These are phyloP conservation scores for Nothoprocta pentlandii DNA, from an alignment of 2,113 vertebrate species.

Conservation along the genomic window DNA sequence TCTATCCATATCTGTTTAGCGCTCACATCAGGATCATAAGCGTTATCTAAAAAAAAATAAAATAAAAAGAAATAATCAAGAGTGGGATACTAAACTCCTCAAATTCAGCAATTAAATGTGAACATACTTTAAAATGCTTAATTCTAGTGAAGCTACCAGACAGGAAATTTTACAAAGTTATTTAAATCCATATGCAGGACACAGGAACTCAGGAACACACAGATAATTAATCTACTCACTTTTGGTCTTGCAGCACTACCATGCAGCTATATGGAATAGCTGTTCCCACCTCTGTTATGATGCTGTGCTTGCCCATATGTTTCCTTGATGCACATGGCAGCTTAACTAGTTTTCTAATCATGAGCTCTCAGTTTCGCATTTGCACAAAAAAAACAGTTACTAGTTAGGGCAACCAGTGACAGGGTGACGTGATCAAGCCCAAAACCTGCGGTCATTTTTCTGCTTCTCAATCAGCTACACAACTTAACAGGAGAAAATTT, in stretches of 20 bases:
- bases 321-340: background rate
- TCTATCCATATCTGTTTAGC: conserved; percentile 97
- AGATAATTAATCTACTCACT: background rate
- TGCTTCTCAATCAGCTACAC: background rate
- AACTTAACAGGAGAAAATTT: background rate
- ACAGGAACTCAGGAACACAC: background rate
- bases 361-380: background rate
- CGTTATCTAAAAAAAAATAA: conserved; percentile 85
- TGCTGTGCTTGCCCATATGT: background rate
- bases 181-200: background rate
- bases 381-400: too few relatives aligned
- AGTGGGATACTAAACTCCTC: background rate
- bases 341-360: accelerated
- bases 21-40: conserved; percentile 94
- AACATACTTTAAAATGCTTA: background rate
- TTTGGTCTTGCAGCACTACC: background rate
- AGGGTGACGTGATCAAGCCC: background rate
- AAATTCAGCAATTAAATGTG: background rate
- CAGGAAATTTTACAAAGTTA: background rate
- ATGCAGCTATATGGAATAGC: background rate
- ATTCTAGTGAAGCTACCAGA: background rate
- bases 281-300: background rate
- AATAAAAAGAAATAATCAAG: background rate
- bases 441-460: background rate
- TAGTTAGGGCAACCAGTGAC: background rate